Evolutionary conservation across 2,888 invertebrate genomes (phyloP).

Genomic region (Drosophila silvestris): DNA sequence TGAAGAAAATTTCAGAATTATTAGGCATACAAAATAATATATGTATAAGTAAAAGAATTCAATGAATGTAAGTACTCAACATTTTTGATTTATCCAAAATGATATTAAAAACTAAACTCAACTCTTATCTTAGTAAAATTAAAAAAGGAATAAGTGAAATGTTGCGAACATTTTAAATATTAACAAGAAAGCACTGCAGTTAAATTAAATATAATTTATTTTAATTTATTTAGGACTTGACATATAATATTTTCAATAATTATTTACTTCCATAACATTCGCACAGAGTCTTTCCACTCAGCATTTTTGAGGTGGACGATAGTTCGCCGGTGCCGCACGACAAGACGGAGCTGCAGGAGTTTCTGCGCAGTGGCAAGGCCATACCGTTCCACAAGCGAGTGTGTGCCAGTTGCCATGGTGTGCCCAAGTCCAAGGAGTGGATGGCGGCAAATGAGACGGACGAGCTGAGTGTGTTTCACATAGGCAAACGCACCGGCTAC

Average conservation of each 20-base stretch:
- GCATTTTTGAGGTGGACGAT: slow-evolving; percentile 94
- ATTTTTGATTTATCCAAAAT: neutral
- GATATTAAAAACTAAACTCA: neutral
- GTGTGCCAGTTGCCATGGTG: slow-evolving; percentile 95
- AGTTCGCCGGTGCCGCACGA: slow-evolving; percentile 89
- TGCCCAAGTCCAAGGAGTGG: slow-evolving; percentile 94
- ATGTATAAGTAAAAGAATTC: neutral
- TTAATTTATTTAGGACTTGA: neutral
- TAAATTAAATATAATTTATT: neutral
- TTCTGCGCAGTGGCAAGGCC: slow-evolving; percentile 91
- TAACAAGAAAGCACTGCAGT: neutral
- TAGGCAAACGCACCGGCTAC: slow-evolving; percentile 91
- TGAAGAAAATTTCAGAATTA: neutral
- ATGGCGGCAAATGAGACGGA: slow-evolving; percentile 90
- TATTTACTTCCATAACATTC: slow-evolving; percentile 43
- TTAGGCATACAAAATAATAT: neutral
- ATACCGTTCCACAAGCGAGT: slow-evolving; percentile 96
- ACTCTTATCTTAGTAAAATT: neutral
- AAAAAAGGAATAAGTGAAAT: neutral
- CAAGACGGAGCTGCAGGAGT: slow-evolving; percentile 90
- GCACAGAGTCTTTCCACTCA: slow-evolving; percentile 92
- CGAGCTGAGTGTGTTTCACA: slow-evolving; percentile 91
- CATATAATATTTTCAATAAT: neutral
- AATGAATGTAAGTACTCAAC: neutral
- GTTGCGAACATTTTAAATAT: neutral